A percentile compares a stretch with the other conserved stretches of the same genome.
Evolutionary conservation across 1,140 invertebrate species (phyloP).

Genomic region (Drosophila gunungcola): DNA sequence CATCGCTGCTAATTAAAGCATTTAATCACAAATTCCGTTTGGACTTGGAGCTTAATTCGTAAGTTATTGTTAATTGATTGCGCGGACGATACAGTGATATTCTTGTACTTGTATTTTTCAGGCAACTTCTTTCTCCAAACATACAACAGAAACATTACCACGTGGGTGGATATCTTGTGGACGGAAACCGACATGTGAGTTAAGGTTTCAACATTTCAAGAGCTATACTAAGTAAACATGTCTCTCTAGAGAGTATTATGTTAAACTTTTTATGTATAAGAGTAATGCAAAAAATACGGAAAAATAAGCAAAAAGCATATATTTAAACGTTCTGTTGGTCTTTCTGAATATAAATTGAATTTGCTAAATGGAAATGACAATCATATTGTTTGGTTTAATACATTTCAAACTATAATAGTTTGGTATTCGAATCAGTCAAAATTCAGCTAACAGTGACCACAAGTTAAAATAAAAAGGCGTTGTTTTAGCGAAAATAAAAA

Average conservation of each 20-base stretch:
- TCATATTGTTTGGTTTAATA: too few relatives aligned
- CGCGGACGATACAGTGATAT: too few relatives aligned
- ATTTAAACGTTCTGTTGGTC: too few relatives aligned
- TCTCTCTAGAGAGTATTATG: background rate
- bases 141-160: conserved; percentile 93
- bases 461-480: too few relatives aligned
- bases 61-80: conserved; percentile 86
- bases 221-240: background rate
- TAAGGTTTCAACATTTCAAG: background rate
- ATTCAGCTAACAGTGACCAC: too few relatives aligned
- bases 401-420: too few relatives aligned
- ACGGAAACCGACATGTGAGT: conserved; percentile 84
- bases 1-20: conserved; percentile 96
- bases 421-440: too few relatives aligned
- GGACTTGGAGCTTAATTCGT: conserved; percentile 98
- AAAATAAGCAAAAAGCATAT: too few relatives aligned
- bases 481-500: too few relatives aligned
- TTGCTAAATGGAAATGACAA: too few relatives aligned
- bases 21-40: conserved; percentile 98
- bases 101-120: conserved; percentile 74
- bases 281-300: too few relatives aligned
- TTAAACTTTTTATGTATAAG: background rate
- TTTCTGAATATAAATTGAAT: too few relatives aligned
- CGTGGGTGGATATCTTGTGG: conserved; percentile 86
- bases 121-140: conserved; percentile 93